Percentiles rank a stretch among this genome's conserved stretches.
phyloP scores from a whole-genome alignment of 2,797 vertebrate species.

The Mionectes olivaceus region DNA sequence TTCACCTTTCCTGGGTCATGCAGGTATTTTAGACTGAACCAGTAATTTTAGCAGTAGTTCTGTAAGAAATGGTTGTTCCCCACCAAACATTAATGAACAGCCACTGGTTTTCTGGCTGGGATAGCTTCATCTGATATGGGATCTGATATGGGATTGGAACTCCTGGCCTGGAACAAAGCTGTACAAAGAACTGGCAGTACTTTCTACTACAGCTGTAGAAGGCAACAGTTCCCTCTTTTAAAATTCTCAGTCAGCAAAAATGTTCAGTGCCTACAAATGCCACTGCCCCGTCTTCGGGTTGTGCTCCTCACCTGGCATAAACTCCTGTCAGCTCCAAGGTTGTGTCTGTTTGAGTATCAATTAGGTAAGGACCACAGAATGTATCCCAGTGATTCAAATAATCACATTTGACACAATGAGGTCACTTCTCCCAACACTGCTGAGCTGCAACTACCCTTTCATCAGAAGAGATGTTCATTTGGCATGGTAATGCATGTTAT shows the following conservation, averaged over 20 bases:
- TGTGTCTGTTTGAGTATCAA: not conserved
- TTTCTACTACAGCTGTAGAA: not conserved
- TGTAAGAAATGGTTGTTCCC: not conserved
- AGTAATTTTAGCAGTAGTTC: not conserved
- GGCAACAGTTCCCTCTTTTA: not conserved
- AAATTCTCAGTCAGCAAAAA: not conserved
- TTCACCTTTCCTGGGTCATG: not conserved
- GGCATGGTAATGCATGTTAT: not conserved
- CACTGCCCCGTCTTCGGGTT: not conserved
- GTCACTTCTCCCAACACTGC: not conserved
- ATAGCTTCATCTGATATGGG: not conserved
- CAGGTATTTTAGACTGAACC: not conserved
- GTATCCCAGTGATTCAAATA: not conserved
- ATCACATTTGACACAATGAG: not conserved
- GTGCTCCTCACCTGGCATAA: not conserved
- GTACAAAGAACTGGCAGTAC: not conserved
- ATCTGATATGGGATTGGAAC: not conserved
- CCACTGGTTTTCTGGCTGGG: not conserved
- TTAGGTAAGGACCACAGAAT: not conserved
- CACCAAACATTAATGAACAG: not conserved
- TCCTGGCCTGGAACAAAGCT: not conserved
- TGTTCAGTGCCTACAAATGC: not conserved
- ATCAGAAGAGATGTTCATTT: not conserved
- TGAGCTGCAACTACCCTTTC: not conserved
- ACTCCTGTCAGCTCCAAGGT: not conserved